These are phyloP conservation scores for Platyura marginata DNA, from an alignment of 1,140 invertebrate species.

Conservation along the genomic window DNA sequence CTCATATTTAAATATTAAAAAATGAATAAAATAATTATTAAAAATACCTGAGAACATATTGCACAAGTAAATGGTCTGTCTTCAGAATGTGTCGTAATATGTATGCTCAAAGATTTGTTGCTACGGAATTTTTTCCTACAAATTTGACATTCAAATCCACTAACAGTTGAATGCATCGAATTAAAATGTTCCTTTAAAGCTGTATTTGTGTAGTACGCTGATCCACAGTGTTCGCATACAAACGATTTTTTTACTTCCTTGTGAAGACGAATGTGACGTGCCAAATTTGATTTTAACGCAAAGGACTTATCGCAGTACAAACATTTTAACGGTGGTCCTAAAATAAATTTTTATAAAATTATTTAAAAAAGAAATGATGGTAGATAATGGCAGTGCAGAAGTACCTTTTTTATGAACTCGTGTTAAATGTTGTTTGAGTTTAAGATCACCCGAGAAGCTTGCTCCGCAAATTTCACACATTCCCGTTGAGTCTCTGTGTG, in stretches of 20 bases:
- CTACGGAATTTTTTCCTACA: conserved; percentile 21
- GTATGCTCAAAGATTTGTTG: conserved; percentile 38
- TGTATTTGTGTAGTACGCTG: conserved; percentile 24
- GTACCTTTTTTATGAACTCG: conserved; percentile 21
- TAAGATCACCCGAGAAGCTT: conserved; percentile 18
- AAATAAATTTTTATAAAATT: neutral
- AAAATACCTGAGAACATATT: conserved; percentile 38
- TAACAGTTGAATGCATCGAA: conserved; percentile 20
- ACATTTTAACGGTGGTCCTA: conserved; percentile 11
- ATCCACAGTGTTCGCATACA: conserved; percentile 22
- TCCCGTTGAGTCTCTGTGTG: conserved; percentile 13
- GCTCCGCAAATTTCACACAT: conserved; percentile 22
- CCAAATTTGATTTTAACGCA: conserved; percentile 20
- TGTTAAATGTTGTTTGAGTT: conserved; percentile 21
- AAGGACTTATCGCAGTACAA: conserved; percentile 25
- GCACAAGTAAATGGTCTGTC: conserved; percentile 71
- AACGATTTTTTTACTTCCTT: conserved; percentile 22
- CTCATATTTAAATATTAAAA: too few relatives aligned
- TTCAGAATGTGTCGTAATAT: conserved; percentile 75
- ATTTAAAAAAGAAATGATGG: neutral
- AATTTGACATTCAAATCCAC: conserved; percentile 19
- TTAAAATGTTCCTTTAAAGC: conserved; percentile 23
- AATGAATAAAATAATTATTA: neutral
- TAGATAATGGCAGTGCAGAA: conserved; percentile 9
- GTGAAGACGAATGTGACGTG: conserved; percentile 22